Percentiles rank a stretch among this genome's conserved stretches.
phyloP scores from a whole-genome alignment of 2,113 vertebrate genomes.

The Romanogobio albipinnatus region DNA sequence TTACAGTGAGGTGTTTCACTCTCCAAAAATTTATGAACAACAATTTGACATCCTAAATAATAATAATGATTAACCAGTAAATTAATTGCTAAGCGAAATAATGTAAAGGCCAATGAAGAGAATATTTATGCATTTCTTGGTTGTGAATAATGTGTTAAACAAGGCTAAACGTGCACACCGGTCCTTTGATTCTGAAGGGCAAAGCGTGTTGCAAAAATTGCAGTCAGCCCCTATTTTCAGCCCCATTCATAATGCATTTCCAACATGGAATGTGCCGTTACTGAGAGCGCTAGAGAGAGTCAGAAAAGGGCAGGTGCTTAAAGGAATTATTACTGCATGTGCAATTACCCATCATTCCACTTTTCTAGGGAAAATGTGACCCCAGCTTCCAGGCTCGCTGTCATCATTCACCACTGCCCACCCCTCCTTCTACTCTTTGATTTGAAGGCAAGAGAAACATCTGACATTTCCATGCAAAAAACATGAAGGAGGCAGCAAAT shows the following conservation, averaged over 20 bases:
- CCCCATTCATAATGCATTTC: constrained; percentile 50
- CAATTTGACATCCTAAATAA: not conserved
- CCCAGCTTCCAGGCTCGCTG: constrained; percentile 7
- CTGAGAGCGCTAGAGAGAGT: constrained; percentile 5
- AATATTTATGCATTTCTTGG: constrained; percentile 10
- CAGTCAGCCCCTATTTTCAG: constrained; percentile 45
- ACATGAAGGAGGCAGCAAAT: constrained; percentile 2
- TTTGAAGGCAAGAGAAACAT: constrained; percentile 6
- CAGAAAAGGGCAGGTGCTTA: constrained; percentile 39
- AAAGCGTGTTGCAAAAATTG: constrained; percentile 45
- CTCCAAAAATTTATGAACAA: not conserved
- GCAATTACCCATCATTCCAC: constrained; percentile 45
- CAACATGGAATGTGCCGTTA: constrained; percentile 37
- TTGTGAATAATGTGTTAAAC: constrained; percentile 3
- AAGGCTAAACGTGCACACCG: not conserved
- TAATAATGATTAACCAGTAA: not conserved
- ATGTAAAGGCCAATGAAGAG: not conserved
- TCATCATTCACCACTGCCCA: constrained; percentile 11
- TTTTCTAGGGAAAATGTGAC: constrained; percentile 27
- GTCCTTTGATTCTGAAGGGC: constrained; percentile 33
- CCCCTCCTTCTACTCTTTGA: not conserved
- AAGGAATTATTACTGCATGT: constrained; percentile 41
- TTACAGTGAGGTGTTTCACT: not conserved
- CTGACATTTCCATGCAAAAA: constrained; percentile 21
- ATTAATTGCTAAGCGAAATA: not conserved